Evolutionary conservation across 2,888 invertebrate genomes (phyloP).

Genomic region (Aphidius colemani): DNA sequence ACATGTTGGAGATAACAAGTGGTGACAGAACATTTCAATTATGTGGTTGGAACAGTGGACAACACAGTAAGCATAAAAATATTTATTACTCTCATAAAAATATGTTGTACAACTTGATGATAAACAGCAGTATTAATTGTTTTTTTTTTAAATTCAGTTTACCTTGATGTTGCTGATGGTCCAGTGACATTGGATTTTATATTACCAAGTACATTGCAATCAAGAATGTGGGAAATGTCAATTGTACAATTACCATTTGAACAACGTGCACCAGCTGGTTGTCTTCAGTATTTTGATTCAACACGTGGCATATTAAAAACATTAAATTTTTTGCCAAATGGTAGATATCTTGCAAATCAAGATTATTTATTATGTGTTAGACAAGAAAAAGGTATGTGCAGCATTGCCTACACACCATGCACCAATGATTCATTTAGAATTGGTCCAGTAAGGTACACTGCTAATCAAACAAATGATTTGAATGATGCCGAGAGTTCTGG

Average conservation of each 20-base stretch:
- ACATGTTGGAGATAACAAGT: constrained; percentile 61
- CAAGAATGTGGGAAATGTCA: constrained; percentile 79
- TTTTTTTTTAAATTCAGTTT: constrained; percentile 62
- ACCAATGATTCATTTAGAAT: constrained; percentile 78
- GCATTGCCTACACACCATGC: constrained; percentile 77
- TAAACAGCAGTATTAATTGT: constrained; percentile 31
- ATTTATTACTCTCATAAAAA: neutral
- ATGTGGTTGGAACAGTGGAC: constrained; percentile 84
- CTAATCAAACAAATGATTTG: constrained; percentile 25
- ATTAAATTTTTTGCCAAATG: constrained; percentile 82
- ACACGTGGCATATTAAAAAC: constrained; percentile 71
- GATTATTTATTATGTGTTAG: constrained; percentile 79
- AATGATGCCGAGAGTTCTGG: constrained; percentile 53
- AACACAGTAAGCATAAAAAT: constrained; percentile 70
- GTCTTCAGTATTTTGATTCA: constrained; percentile 74
- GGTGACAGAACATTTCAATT: constrained; percentile 63
- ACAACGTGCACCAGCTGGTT: constrained; percentile 76
- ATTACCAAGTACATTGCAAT: constrained; percentile 68
- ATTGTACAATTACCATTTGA: constrained; percentile 78
- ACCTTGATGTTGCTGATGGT: constrained; percentile 70
- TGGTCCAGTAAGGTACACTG: constrained; percentile 61
- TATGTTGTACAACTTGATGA: constrained; percentile 26
- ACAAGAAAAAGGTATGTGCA: constrained; percentile 73
- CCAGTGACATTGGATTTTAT: constrained; percentile 61
- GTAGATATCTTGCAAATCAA: constrained; percentile 78